These are phyloP conservation scores for Drosophila bifasciata DNA, from an alignment of 1,140 invertebrate genomes.

Conservation along the genomic window DNA sequence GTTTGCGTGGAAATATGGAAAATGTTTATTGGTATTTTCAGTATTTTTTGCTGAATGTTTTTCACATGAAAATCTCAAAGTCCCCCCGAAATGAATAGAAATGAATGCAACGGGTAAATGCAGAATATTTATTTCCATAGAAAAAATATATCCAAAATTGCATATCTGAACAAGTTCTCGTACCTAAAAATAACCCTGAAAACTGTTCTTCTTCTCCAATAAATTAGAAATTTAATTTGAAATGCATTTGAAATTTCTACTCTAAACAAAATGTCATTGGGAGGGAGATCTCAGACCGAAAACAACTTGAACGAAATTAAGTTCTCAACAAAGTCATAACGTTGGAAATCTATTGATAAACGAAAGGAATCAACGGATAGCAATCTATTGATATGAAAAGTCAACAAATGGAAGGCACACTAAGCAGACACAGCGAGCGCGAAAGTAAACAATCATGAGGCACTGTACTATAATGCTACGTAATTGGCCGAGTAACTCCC, in stretches of 20 bases:
- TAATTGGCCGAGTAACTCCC: slow-evolving; percentile 72
- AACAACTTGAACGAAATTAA: too few relatives aligned
- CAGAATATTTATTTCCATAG: too few relatives aligned
- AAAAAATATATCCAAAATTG: too few relatives aligned
- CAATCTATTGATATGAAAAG: slow-evolving; percentile 17
- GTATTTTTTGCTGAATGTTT: too few relatives aligned
- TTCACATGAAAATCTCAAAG: too few relatives aligned
- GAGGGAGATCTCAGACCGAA: too few relatives aligned
- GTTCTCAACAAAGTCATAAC: slow-evolving; percentile 22
- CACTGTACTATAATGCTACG: slow-evolving; percentile 45
- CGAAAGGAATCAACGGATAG: slow-evolving; percentile 1
- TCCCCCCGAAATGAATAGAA: too few relatives aligned
- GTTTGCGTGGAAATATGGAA: too few relatives aligned
- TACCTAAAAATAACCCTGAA: too few relatives aligned
- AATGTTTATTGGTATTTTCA: too few relatives aligned
- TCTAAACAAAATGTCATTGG: slow-evolving; percentile 42
- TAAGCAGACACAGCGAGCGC: slow-evolving; percentile 5
- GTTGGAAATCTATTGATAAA: not conserved
- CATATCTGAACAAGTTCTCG: too few relatives aligned
- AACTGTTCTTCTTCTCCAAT: not conserved
- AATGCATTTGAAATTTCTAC: slow-evolving; percentile 15
- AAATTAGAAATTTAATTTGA: slow-evolving; percentile 17
- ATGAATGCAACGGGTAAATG: too few relatives aligned
- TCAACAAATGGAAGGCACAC: slow-evolving; percentile 32
- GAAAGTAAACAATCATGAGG: slow-evolving; percentile 42